phyloP scores from a whole-genome alignment of 2,888 invertebrate species.

The Ectemnius lituratus region DNA sequence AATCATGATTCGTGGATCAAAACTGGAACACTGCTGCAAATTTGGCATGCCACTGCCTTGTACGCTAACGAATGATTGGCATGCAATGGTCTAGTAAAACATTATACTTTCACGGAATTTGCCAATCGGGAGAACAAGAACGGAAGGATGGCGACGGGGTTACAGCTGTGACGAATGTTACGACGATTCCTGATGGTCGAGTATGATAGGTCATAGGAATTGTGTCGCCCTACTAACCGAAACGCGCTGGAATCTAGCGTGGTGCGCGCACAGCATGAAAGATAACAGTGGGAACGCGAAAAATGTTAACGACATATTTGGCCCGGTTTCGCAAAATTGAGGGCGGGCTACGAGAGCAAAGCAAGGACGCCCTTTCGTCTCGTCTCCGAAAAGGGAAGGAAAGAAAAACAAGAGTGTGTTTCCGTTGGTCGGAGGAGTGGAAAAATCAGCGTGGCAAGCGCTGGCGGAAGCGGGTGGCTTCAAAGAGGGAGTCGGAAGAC shows the following conservation, averaged over 20 bases:
- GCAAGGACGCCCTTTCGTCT: background rate
- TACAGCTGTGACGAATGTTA: too few species aligned
- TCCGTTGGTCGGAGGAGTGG: background rate
- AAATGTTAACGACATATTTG: constrained; percentile 26
- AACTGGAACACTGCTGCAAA: too few species aligned
- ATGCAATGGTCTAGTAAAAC: too few species aligned
- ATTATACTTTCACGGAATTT: too few species aligned
- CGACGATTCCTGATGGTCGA: too few species aligned
- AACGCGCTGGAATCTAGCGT: background rate
- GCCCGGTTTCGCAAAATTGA: background rate
- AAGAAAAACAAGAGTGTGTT: constrained; percentile 13
- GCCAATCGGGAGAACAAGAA: too few species aligned
- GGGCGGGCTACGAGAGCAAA: constrained; percentile 8
- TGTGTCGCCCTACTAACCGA: constrained; percentile 1
- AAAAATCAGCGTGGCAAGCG: constrained; percentile 20
- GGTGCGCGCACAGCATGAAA: background rate
- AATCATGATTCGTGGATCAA: too few species aligned
- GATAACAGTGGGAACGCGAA: constrained; percentile 11
- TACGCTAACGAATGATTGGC: too few species aligned
- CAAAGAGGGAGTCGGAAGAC: constrained; percentile 10
- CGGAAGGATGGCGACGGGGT: too few species aligned
- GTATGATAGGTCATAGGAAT: background rate
- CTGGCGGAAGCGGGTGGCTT: constrained; percentile 24
- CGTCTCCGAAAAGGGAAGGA: background rate
- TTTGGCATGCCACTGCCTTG: too few species aligned